Evolutionary conservation across 2,113 vertebrate genomes (phyloP).

Genomic region (Acrocephalus arundinaceus): DNA sequence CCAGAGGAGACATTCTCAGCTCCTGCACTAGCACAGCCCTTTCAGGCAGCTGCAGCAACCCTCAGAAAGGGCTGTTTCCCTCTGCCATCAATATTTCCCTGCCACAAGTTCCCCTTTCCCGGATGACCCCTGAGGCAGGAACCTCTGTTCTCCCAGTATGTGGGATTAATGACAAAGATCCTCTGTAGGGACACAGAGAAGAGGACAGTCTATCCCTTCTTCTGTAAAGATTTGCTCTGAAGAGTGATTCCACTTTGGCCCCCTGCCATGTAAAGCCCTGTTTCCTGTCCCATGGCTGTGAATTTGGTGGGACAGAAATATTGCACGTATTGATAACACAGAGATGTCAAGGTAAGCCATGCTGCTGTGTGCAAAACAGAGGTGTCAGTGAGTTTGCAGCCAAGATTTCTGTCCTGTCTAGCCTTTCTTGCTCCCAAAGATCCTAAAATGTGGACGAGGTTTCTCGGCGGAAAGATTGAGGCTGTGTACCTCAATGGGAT

Average conservation of each 20-base stretch:
- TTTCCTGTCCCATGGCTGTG: background rate
- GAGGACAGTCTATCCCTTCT: background rate
- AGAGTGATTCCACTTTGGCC: accelerated
- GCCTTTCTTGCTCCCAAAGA: background rate
- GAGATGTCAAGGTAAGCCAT: background rate
- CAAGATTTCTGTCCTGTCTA: background rate
- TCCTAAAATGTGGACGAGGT: background rate
- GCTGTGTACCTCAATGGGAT: background rate
- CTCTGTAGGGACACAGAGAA: background rate
- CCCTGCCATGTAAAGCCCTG: background rate
- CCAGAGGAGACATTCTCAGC: background rate
- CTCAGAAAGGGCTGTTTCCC: background rate
- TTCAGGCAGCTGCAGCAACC: background rate
- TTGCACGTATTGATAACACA: background rate
- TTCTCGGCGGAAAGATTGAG: background rate
- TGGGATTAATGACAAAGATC: background rate
- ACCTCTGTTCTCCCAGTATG: background rate
- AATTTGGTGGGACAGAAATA: background rate
- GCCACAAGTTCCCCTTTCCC: background rate
- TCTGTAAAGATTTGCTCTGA: background rate
- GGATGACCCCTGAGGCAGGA: background rate
- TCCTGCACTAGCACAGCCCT: background rate
- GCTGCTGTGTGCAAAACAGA: background rate
- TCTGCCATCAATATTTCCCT: background rate
- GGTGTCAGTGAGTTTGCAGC: background rate